Base-by-base conservation (phyloP, 2,797 vertebrate species). In the Antennarius maculatus region DNA sequence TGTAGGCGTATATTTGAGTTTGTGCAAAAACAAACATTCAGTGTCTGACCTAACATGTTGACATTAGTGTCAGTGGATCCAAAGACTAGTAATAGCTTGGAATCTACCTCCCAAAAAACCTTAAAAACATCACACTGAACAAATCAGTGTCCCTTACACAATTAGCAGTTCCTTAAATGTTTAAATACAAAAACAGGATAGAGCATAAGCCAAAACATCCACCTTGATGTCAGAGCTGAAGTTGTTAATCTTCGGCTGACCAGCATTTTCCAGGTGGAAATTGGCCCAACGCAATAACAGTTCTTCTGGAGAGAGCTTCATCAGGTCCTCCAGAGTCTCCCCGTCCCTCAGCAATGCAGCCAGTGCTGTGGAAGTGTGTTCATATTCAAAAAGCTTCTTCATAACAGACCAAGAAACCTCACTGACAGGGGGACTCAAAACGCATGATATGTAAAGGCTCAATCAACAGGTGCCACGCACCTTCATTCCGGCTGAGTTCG, bases 401-500 rank as follows among this genome's bases (percentile, higher is more conserved):
- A 72, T 34, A 69, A 63, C 18, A 73, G 53, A 71, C 37, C 6
- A 50, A 43, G 34, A 43, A 56, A 57, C 27, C 10, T 37, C 18
- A 27, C 17, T 49, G 55, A 69, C 7, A 11, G 29, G 2, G 53
- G 31, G 34, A 54, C 34, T 71, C n/a, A 64, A 58, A 34, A 56
- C 4, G 29, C 5, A 16, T n/a, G 2, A 61, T 61, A 4, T 9
- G 27, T 37, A 50, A 55, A 4, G 8, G 11, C 46, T 6, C 17
- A 15, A 18, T 57, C 17, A 23, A 28, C 28, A 23, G 15, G 18
- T 37, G 49, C 5, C 29, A 13, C 2, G 28, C 91, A 97, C 98
- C 98, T 95, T 99, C 98, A 81, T 99, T 99, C 79, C 95, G 93
- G 94, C 97, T 98, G 84, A 99, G 95, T 82, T 98, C 97, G 5